These are phyloP conservation scores for Pammene aurita DNA, from an alignment of 2,888 invertebrate genomes.

Conservation along the genomic window DNA sequence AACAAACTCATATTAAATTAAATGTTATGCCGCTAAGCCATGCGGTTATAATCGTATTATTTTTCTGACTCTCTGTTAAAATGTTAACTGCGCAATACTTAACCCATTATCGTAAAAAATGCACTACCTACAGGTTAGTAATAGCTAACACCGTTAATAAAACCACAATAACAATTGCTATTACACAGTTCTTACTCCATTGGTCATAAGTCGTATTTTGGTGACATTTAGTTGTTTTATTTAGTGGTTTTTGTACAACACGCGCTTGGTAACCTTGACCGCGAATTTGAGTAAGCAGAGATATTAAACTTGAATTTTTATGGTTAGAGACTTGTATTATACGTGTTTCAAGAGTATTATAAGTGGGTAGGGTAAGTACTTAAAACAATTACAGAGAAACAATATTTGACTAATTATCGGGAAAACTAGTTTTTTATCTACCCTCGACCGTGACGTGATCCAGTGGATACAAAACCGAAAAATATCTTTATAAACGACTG, in stretches of 20 bases:
- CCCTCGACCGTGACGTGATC: too few species aligned
- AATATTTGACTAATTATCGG: neutral
- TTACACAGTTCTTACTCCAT: neutral
- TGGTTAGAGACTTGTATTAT: neutral
- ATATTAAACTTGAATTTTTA: constrained; percentile 15
- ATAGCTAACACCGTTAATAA: neutral
- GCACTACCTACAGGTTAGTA: constrained; percentile 7
- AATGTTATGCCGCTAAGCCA: neutral
- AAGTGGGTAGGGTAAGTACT: neutral
- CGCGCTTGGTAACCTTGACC: constrained; percentile 21
- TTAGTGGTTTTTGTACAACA: neutral
- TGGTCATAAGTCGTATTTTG: neutral
- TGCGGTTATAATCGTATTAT: neutral
- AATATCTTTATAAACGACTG: too few species aligned
- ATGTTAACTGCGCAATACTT: constrained; percentile 13
- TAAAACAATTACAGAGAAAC: neutral
- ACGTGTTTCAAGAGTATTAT: neutral
- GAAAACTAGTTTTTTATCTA: too few species aligned
- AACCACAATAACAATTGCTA: constrained; percentile 6
- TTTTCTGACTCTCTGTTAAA: constrained; percentile 2
- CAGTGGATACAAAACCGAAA: too few species aligned
- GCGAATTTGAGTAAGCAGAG: constrained; percentile 30
- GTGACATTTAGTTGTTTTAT: neutral
- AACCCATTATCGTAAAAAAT: constrained; percentile 14
- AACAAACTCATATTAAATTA: neutral